These are phyloP conservation scores for Peromyscus melanophrys DNA, from an alignment of 2,797 vertebrate genomes.

Conservation along the genomic window DNA sequence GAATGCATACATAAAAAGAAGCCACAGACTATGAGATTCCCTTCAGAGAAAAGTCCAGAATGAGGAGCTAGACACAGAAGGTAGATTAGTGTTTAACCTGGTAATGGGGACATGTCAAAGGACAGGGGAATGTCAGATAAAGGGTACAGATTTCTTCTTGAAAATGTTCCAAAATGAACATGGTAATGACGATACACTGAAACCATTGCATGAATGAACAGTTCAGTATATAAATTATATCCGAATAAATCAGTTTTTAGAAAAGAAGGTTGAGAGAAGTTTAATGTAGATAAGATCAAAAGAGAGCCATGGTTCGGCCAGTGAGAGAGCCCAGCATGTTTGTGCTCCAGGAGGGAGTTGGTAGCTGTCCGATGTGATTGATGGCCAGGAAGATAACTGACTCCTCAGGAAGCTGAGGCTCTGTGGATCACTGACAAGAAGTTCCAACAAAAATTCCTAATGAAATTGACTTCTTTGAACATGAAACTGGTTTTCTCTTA, in stretches of 20 bases:
- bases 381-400: conserved; percentile 71
- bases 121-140: fast-evolving
- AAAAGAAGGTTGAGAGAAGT: not conserved
- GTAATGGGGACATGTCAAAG: not conserved
- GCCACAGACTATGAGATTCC: not conserved
- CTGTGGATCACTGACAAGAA: conserved; percentile 70
- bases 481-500: conserved; percentile 62
- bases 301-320: not conserved
- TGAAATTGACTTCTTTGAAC: conserved; percentile 77
- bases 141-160: not conserved
- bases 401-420: conserved; percentile 72
- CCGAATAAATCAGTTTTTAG: not conserved
- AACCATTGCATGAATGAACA: not conserved
- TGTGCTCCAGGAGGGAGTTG: not conserved
- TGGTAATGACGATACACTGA: not conserved
- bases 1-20: not conserved
- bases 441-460: conserved; percentile 79
- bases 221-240: not conserved
- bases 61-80: not conserved
- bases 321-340: not conserved
- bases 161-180: not conserved
- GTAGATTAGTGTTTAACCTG: not conserved
- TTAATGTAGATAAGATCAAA: conserved; percentile 30
- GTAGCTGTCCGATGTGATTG: conserved; percentile 52
- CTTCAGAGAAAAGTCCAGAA: not conserved